Percentiles rank a stretch among this genome's conserved stretches.
These are phyloP conservation scores for Buceros bicornis DNA, from an alignment of 2,797 vertebrate genomes.

Conservation along the genomic window DNA sequence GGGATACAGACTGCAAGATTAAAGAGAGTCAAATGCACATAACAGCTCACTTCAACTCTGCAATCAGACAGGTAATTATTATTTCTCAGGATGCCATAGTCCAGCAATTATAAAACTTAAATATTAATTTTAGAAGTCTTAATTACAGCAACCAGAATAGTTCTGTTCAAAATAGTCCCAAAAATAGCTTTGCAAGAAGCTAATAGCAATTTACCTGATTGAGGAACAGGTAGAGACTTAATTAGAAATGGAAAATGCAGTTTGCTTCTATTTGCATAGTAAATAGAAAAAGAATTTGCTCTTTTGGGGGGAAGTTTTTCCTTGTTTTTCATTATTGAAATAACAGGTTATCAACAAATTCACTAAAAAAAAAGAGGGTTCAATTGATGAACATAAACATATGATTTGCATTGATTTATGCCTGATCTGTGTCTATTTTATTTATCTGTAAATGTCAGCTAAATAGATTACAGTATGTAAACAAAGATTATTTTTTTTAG, in stretches of 20 bases:
- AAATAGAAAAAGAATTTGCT: constrained; percentile 21
- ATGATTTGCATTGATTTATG: constrained; percentile 12
- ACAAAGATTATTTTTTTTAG: neutral
- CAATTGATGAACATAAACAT: constrained; percentile 22
- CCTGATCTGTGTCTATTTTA: neutral
- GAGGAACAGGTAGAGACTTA: constrained; percentile 42
- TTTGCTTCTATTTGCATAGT: constrained; percentile 57
- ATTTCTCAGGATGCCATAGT: constrained; percentile 64
- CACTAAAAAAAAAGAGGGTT: neutral
- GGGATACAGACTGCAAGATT: constrained; percentile 6
- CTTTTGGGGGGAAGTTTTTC: constrained; percentile 25
- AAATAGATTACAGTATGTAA: constrained; percentile 10
- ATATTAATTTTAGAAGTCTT: constrained; percentile 78
- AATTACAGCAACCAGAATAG: constrained; percentile 66
- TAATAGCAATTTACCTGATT: constrained; percentile 60
- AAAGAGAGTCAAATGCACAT: constrained; percentile 40
- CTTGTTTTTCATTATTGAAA: constrained; percentile 41
- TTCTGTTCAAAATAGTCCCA: constrained; percentile 50
- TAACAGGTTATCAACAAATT: constrained; percentile 31
- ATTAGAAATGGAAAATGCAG: constrained; percentile 49
- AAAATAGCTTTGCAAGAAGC: constrained; percentile 60
- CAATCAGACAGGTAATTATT: constrained; percentile 72
- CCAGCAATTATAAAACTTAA: constrained; percentile 65
- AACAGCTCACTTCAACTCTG: constrained; percentile 55
- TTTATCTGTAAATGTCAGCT: constrained; percentile 27